Evolutionary conservation across 2,888 invertebrate species (phyloP).

Genomic region (Imbricaverruca yamaguchii): DNA sequence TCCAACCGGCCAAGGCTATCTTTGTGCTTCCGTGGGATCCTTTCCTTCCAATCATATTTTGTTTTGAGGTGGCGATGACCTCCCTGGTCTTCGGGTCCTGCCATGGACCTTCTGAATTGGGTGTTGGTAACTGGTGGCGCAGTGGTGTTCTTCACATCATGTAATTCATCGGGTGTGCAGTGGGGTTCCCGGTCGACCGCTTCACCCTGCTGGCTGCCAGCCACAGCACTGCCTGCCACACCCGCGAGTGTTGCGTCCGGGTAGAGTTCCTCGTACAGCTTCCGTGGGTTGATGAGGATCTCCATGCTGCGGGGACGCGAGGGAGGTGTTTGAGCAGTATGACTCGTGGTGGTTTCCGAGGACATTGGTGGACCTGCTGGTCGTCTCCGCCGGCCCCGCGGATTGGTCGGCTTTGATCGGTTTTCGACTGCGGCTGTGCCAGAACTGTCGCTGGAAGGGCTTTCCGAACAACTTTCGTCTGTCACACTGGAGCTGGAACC

Average conservation of each 20-base stretch:
- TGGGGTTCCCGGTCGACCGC: no score
- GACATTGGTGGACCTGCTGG: not conserved
- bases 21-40: not conserved
- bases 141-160: no score
- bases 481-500: not conserved
- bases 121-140: not conserved
- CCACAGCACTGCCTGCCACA: no score
- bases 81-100: no score
- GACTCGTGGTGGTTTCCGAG: no score
- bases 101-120: no score
- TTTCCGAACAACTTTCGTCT: no score
- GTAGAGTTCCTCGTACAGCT: not conserved
- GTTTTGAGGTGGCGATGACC: no score
- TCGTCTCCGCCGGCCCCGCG: not conserved
- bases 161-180: no score
- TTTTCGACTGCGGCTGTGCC: not conserved
- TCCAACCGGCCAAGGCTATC: not conserved
- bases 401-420: not conserved
- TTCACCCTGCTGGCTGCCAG: not conserved
- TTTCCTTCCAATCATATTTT: not conserved
- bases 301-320: not conserved
- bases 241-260: not conserved
- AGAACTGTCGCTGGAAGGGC: not conserved
- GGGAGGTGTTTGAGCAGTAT: not conserved
- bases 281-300: slow-evolving; percentile 4